Evolutionary conservation across 2,797 vertebrate species (phyloP), one percentile per base, ranked within the genome.

Genomic region (Brachyalestes nurse): DNA sequence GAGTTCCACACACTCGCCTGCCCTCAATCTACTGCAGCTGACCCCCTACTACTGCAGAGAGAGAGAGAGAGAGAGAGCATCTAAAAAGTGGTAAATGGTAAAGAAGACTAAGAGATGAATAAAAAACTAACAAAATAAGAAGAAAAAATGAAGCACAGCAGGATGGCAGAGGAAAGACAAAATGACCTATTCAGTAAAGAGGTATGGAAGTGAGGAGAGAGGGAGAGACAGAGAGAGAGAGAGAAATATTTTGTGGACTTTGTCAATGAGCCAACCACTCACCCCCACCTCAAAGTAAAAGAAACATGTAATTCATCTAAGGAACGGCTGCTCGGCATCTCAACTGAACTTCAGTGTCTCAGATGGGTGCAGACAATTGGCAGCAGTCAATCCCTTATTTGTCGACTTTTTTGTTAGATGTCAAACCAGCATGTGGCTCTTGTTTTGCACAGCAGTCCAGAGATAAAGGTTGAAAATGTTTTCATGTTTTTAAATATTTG

Each of bases 21-120:
- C 85, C 83, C 83, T 82, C 85, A 86, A 85, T 85, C 76, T 83
- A 67, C 75, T 74, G 72, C 69, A 72, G 73, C 72, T 86, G 83
- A 86, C 83, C 85, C 75, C 53, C 62, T 77, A 73, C 72, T 67
- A 61, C 76, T 77, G 83, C 85, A 81, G 75, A 85, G 28, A 73
- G 14, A 16, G 72, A 5, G 12, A 47, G 8, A 38, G 5, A 34
- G 23, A 34, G 74, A 66, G 58, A 62, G 13, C 28, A 28, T 28
- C 28, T 28, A 28, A 28, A 28, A 28, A 77, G 45, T 58, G 75
- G 64, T 64, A 12, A 14, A 49, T 45, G 28, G 45, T 17, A 76
- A 34, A 19, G 17, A 40, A 38, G 28, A 40, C 16, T 19, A 6
- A 19, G 25, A 62, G 13, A 62, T 10, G 10, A 10, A 45, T 28